Conservation (phyloP, 2,888 invertebrate species). For the Morinoia aosen region DNA sequence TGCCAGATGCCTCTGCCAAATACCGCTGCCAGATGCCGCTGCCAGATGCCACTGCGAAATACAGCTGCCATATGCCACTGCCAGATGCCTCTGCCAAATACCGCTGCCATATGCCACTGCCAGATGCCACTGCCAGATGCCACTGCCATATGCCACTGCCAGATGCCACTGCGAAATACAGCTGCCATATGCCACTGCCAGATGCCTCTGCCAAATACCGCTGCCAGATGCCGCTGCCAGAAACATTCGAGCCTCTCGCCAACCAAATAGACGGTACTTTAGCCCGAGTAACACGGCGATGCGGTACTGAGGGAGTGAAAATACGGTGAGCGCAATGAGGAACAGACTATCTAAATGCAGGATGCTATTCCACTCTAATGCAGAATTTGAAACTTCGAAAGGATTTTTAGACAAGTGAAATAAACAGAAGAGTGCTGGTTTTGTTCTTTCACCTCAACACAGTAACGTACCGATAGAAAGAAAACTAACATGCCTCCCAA, state of each 20-base stretch:
- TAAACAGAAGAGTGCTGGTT: neutral
- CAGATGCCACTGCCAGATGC: too few relatives aligned
- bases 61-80: too few relatives aligned
- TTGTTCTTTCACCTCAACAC: neutral
- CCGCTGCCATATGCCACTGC: too few relatives aligned
- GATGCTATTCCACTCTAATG: neutral
- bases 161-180: too few relatives aligned
- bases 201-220: too few relatives aligned
- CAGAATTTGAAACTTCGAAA: neutral
- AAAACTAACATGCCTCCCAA: neutral
- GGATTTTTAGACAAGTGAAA: neutral
- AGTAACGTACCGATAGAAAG: neutral
- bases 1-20: too few relatives aligned
- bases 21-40: too few relatives aligned
- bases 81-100: too few relatives aligned
- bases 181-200: too few relatives aligned
- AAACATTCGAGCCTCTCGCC: neutral
- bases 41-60: too few relatives aligned
- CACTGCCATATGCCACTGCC: too few relatives aligned
- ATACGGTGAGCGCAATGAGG: neutral
- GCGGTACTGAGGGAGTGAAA: neutral
- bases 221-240: neutral
- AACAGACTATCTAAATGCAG: neutral
- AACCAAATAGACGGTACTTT: neutral
- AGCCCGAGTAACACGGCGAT: neutral